A percentile compares a stretch with the other conserved stretches of the same genome.
phyloP scores from a whole-genome alignment of 1,140 invertebrate species.

The Drosophila oshimai region DNA sequence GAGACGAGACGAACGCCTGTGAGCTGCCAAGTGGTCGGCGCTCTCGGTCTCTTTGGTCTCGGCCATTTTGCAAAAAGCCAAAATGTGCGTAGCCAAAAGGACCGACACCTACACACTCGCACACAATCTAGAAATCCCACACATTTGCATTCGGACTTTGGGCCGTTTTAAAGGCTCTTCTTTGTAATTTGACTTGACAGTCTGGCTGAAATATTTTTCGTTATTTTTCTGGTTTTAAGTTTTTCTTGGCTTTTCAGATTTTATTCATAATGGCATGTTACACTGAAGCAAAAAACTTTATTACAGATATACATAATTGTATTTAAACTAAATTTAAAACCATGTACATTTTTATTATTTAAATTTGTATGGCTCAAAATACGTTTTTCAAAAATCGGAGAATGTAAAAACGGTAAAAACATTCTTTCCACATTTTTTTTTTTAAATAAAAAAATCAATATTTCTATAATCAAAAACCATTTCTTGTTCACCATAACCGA shows the following conservation, averaged over 20 bases:
- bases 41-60: conserved; percentile 34
- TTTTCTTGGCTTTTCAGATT: conserved; percentile 1
- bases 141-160: conserved; percentile 37
- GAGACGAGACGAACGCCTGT: conserved; percentile 21
- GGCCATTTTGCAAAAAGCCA: conserved; percentile 36
- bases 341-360: too few relatives aligned
- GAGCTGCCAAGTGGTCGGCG: conserved; percentile 36
- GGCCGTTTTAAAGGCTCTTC: conserved; percentile 35
- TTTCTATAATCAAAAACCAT: too few relatives aligned
- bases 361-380: too few relatives aligned
- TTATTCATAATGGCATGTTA: neutral
- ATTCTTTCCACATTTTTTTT: too few relatives aligned
- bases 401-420: too few relatives aligned
- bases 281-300: neutral
- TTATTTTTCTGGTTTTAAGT: conserved; percentile 3
- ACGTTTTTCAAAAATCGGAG: too few relatives aligned
- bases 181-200: conserved; percentile 44
- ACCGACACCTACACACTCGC: conserved; percentile 1
- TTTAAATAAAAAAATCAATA: too few relatives aligned
- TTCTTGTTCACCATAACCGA: too few relatives aligned
- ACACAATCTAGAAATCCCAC: neutral
- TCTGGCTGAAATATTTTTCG: conserved; percentile 5
- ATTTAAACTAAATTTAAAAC: neutral
- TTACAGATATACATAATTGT: too few relatives aligned
- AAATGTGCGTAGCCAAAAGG: conserved; percentile 32